These are phyloP conservation scores for Luperina nickerlii DNA, from an alignment of 2,888 invertebrate species.

Conservation along the genomic window DNA sequence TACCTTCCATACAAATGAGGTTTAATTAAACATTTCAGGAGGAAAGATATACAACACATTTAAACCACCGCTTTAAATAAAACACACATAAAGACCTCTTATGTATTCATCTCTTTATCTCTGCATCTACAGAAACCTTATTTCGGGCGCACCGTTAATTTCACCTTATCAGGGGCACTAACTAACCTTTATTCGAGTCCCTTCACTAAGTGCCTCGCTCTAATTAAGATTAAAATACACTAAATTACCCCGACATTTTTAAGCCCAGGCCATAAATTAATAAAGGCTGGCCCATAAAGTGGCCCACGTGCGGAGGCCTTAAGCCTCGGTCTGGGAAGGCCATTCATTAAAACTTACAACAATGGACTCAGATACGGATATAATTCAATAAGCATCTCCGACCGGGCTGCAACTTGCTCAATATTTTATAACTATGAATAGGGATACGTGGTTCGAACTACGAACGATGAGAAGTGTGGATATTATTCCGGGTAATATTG, in stretches of 20 bases:
- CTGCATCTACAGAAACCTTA: slow-evolving; percentile 50
- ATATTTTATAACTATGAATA: slow-evolving; percentile 65
- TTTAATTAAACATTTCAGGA: slow-evolving; percentile 26
- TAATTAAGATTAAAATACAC: slow-evolving; percentile 72
- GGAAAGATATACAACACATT: slow-evolving; percentile 5
- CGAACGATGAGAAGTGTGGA: slow-evolving; percentile 19
- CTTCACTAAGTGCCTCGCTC: slow-evolving; percentile 46
- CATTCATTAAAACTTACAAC: slow-evolving; percentile 87
- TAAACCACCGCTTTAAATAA: slow-evolving; percentile 31
- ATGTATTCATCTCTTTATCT: slow-evolving; percentile 53
- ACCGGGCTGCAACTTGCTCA: slow-evolving; percentile 56
- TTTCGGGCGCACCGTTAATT: slow-evolving; percentile 47
- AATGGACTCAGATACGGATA: slow-evolving; percentile 81
- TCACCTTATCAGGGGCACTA: slow-evolving; percentile 48
- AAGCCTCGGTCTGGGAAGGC: slow-evolving; percentile 68
- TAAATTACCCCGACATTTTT: slow-evolving; percentile 70
- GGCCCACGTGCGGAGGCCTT: slow-evolving; percentile 68
- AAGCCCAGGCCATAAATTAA: slow-evolving; percentile 68
- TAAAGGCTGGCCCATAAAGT: slow-evolving; percentile 69
- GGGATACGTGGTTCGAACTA: slow-evolving; percentile 52
- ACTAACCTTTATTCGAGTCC: slow-evolving; percentile 45
- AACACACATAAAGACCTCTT: slow-evolving; percentile 32
- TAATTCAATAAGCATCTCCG: slow-evolving; percentile 86
- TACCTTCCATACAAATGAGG: slow-evolving; percentile 1
- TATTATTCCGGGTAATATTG: not conserved